These are phyloP conservation scores for Pinctada fucata DNA, from an alignment of 2,888 invertebrate genomes.

Conservation along the genomic window DNA sequence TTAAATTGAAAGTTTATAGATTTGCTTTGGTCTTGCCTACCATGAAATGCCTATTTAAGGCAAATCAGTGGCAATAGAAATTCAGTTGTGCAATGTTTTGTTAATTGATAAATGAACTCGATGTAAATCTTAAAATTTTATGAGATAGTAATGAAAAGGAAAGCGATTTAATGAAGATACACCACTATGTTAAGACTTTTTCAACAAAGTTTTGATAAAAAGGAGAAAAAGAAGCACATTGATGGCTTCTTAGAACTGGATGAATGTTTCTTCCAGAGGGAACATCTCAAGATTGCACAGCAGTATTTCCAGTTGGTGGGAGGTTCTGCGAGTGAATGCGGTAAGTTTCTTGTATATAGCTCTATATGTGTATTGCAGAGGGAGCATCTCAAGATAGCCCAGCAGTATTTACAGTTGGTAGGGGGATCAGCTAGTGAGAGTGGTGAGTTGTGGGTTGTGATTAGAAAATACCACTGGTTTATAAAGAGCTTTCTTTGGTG, in stretches of 20 bases:
- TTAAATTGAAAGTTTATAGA: too few relatives aligned
- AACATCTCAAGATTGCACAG: constrained; percentile 95
- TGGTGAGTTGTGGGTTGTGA: constrained; percentile 68
- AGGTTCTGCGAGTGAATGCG: constrained; percentile 95
- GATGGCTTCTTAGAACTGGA: background rate
- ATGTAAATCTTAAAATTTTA: too few relatives aligned
- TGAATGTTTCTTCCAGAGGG: constrained; percentile 82
- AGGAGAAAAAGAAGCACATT: background rate
- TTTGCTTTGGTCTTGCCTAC: too few relatives aligned
- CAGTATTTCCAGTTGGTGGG: constrained; percentile 98
- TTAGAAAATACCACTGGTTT: background rate
- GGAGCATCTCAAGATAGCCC: constrained; percentile 95
- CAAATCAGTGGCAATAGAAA: too few relatives aligned
- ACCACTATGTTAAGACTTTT: background rate
- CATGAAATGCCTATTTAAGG: too few relatives aligned
- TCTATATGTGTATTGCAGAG: constrained; percentile 81
- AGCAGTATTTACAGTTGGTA: constrained; percentile 96
- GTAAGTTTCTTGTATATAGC: constrained; percentile 57
- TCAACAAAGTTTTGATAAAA: background rate
- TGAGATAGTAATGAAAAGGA: too few relatives aligned
- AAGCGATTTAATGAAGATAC: too few relatives aligned
- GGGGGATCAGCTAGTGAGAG: constrained; percentile 98
- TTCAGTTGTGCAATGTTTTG: too few relatives aligned
- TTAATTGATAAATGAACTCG: too few relatives aligned
- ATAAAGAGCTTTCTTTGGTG: background rate